Conservation (phyloP, 2,888 invertebrate species). For the Tenthredo notha region DNA sequence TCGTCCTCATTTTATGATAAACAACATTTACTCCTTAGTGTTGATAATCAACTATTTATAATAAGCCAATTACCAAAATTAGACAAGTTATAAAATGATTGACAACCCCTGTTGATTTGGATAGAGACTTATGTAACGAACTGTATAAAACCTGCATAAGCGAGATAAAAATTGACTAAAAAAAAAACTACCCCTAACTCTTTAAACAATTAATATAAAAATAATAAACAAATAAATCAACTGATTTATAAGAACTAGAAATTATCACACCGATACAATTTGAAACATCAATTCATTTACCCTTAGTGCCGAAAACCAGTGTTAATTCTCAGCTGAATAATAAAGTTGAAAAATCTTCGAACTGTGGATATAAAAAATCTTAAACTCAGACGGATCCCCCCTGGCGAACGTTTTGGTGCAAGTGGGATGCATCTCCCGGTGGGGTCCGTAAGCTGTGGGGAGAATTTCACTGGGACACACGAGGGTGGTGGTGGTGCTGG, state of each 20-base stretch:
- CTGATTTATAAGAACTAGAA: background rate
- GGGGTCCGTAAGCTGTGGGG: conserved; percentile 77
- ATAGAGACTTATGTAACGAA: background rate
- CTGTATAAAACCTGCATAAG: background rate
- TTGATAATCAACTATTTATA: background rate
- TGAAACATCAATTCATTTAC: background rate
- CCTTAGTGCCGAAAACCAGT: background rate
- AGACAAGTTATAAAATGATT: background rate
- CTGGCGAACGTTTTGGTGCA: conserved; percentile 65
- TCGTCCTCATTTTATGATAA: background rate
- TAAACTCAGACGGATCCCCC: background rate
- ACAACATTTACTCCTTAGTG: background rate
- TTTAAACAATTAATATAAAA: too few species aligned
- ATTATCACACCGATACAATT: background rate
- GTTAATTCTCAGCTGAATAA: background rate
- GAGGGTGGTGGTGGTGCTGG: conserved; percentile 36
- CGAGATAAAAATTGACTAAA: background rate
- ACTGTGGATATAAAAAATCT: background rate
- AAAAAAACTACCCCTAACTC: too few species aligned
- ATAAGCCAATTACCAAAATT: background rate
- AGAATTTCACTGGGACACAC: conserved; percentile 68
- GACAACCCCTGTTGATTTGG: background rate
- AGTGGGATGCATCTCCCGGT: conserved; percentile 79
- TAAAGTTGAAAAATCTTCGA: background rate
- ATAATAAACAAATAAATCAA: background rate